These are phyloP conservation scores for Cheilosia grossa DNA, from an alignment of 2,888 invertebrate species.

Conservation along the genomic window DNA sequence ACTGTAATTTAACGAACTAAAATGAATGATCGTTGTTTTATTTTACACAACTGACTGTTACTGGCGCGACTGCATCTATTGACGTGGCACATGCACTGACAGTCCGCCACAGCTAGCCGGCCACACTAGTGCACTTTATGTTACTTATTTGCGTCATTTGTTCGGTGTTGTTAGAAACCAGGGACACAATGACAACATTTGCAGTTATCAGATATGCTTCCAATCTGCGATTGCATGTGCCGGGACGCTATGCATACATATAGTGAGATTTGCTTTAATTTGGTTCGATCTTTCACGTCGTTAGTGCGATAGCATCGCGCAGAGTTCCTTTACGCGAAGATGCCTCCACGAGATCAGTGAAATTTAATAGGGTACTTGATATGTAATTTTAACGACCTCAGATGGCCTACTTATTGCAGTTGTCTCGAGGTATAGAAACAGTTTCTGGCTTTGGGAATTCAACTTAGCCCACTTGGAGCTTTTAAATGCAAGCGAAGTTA, in stretches of 20 bases:
- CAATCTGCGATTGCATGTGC: conserved; percentile 46
- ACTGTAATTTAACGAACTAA: conserved; percentile 73
- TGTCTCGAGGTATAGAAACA: background rate
- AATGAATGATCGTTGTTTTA: conserved; percentile 74
- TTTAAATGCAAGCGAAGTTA: no score
- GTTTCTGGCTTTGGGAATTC: background rate
- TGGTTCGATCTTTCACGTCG: conserved; percentile 54
- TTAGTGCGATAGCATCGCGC: conserved; percentile 51
- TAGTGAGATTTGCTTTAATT: conserved; percentile 59
- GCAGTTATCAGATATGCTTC: conserved; percentile 51
- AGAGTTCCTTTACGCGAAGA: conserved; percentile 35
- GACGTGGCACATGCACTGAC: conserved; percentile 70
- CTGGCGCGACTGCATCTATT: conserved; percentile 70
- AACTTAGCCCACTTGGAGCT: background rate
- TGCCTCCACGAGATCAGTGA: conserved; percentile 31
- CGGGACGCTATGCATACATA: background rate
- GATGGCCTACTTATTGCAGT: conserved; percentile 29
- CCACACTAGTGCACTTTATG: conserved; percentile 55
- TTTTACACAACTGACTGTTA: conserved; percentile 64
- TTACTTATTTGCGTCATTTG: conserved; percentile 57
- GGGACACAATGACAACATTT: conserved; percentile 67
- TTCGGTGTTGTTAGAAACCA: conserved; percentile 43
- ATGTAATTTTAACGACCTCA: conserved; percentile 44
- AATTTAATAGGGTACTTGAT: conserved; percentile 28
- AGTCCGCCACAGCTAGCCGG: conserved; percentile 42